Base-by-base conservation (phyloP, 2,797 vertebrate species). In the Pipistrellus pygmaeus region DNA sequence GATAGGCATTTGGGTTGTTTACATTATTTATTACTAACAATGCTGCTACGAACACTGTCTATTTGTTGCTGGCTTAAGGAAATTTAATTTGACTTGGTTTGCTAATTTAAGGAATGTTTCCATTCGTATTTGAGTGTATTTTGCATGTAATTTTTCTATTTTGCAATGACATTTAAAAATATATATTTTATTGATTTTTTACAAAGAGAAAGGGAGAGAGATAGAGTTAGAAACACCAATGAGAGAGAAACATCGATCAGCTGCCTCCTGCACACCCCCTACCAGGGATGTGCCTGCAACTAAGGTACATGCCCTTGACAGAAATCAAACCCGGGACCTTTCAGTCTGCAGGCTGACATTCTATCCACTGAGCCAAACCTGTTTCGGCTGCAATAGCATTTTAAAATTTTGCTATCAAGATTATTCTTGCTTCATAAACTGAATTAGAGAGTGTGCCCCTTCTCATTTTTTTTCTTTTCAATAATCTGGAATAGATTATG, bases 71-170 rank as follows among this genome's bases (percentile, higher is more conserved):
- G 5, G 0, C 41, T 87, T 72, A 60, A 41, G 89, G 38, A 76
- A 72, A 81, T 72, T 75, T 81, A n/a, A 55, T 76, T 90, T 72
- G 48, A 75, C 48, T 68, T 76, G 73, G 25, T 68, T 94, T 90
- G 27, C 66, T 91, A 23, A 21, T 38, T 66, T 64, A 89, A 73
- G 35, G 69, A 83, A 51, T 75, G 14, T 76, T 91, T 30, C 46
- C 30, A 9, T 64, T 17, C 17, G 18, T 71, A 38, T 60, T 85
- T 25, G 32, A 88, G 25, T 41, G 0, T 83, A 35, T 81, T 72
- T 89, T 68, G 8, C 21, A 46, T 84, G 6, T 76, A 62, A 66
- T 57, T 82, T 77, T 89, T 57, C 48, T 78, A 20, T 82, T 86
- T 92, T 94, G 75, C 73, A 83, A 13, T 66, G 71, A 41, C 12